Percentiles rank a stretch among this genome's conserved stretches.
Conservation (phyloP, 2,113 vertebrate species). For the Rhinichthys klamathensis region DNA sequence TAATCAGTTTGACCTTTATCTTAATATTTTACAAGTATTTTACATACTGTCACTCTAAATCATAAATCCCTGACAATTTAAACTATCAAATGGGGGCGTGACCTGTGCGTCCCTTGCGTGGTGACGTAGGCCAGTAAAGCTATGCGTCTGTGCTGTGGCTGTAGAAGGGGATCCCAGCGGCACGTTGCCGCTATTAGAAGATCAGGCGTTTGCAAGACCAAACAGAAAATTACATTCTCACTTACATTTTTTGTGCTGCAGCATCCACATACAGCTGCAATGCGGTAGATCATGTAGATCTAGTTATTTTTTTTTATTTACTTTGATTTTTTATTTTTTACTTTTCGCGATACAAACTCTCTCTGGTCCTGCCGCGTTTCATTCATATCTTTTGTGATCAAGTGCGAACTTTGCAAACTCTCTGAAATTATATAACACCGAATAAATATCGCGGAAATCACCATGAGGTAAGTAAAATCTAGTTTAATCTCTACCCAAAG, state of each 20-base stretch:
- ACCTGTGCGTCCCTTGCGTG: conserved; percentile 64
- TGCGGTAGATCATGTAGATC: conserved; percentile 69
- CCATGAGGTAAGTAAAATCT: conserved; percentile 73
- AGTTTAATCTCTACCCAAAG: not conserved
- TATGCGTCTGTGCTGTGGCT: conserved; percentile 65
- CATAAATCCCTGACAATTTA: not conserved
- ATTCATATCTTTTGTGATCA: conserved; percentile 60
- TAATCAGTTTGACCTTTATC: no score
- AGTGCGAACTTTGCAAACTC: conserved; percentile 64
- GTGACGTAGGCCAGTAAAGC: conserved; percentile 56
- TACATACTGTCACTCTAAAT: not conserved
- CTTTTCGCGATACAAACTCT: conserved; percentile 58
- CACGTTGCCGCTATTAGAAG: conserved; percentile 63
- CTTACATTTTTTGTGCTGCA: conserved; percentile 24
- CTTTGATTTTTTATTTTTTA: conserved; percentile 53
- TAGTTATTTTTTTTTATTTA: conserved; percentile 30
- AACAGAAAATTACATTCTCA: conserved; percentile 33
- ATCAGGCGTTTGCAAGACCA: conserved; percentile 39
- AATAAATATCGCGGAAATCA: conserved; percentile 33
- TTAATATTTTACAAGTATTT: no score
- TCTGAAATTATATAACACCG: conserved; percentile 12
- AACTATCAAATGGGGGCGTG: conserved; percentile 32
- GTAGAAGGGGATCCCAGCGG: conserved; percentile 62
- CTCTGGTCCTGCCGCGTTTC: conserved; percentile 53
- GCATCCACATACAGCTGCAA: conserved; percentile 42